These are phyloP conservation scores for Hystrix brachyura DNA, from an alignment of 2,113 vertebrate species.

Conservation along the genomic window DNA sequence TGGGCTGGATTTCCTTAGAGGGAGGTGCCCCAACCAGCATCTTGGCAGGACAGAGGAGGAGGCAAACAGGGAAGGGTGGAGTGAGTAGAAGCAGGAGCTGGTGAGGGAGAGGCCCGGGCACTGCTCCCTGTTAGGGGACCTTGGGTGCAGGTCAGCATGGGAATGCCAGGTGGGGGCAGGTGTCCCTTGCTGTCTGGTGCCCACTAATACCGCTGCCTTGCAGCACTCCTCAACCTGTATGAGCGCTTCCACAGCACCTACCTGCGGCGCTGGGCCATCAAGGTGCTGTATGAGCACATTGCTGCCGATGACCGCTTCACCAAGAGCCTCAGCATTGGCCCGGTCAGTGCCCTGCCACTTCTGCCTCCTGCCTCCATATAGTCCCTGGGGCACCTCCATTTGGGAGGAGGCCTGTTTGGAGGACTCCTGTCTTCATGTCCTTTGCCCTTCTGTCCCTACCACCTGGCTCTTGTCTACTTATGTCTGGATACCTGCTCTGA, in stretches of 20 bases:
- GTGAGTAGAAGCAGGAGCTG: background rate
- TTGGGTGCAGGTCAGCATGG: fast-evolving
- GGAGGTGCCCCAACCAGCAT: background rate
- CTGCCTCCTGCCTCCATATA: background rate
- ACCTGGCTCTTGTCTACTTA: background rate
- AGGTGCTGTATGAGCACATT: conserved; percentile 94
- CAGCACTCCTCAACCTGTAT: conserved; percentile 94
- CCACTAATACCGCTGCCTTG: fast-evolving
- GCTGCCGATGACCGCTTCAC: conserved; percentile 95
- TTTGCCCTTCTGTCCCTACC: background rate
- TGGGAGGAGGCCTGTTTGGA: background rate
- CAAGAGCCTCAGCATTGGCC: conserved; percentile 96
- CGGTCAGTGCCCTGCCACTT: conserved; percentile 86
- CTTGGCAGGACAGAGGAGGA: background rate
- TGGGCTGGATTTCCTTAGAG: background rate
- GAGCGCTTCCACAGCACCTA: conserved; percentile 92
- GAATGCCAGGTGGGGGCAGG: background rate
- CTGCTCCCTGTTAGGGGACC: too few relatives aligned
- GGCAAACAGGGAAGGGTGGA: too few relatives aligned
- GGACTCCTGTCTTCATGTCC: too few relatives aligned
- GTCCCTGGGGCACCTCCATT: background rate
- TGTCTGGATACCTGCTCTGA: background rate
- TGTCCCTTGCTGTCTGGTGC: fast-evolving
- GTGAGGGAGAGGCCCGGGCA: background rate
- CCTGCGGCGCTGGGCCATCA: conserved; percentile 89